phyloP scores from a whole-genome alignment of 1,140 invertebrate species.

The Trinorchestia longiramus region DNA sequence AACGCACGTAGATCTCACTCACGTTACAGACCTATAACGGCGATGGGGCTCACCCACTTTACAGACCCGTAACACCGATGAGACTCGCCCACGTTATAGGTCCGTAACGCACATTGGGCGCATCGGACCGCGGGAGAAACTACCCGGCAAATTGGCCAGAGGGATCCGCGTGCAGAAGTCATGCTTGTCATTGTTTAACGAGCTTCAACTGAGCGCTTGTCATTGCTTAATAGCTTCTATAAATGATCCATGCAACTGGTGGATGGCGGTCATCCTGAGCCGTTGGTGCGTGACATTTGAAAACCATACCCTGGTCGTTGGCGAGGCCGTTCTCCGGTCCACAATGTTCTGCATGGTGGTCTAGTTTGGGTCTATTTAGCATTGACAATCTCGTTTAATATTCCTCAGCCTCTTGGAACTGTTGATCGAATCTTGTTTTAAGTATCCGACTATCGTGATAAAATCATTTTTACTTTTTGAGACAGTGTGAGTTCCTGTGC shows the following conservation, averaged over 20 bases:
- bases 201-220: constrained; percentile 33
- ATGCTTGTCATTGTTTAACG: constrained; percentile 32
- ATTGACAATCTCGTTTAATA: not conserved
- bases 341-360: not conserved
- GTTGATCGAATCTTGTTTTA: not conserved
- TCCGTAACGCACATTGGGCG: not conserved
- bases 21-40: not conserved
- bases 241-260: constrained; percentile 35
- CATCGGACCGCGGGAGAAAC: not conserved
- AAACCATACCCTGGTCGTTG: not conserved
- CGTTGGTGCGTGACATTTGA: not conserved
- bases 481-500: no score
- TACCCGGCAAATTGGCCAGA: constrained; percentile 23
- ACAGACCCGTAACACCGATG: not conserved
- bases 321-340: not conserved
- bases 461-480: not conserved
- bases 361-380: not conserved
- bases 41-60: not conserved
- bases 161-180: not conserved
- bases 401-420: not conserved
- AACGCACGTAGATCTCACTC: not conserved
- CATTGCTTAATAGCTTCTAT: constrained; percentile 50
- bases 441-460: not conserved
- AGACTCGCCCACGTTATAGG: no score
- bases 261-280: not conserved